A percentile compares a stretch with the other conserved stretches of the same genome.
These are phyloP conservation scores for Girardinichthys multiradiatus DNA, from an alignment of 2,113 vertebrate species.

Conservation along the genomic window DNA sequence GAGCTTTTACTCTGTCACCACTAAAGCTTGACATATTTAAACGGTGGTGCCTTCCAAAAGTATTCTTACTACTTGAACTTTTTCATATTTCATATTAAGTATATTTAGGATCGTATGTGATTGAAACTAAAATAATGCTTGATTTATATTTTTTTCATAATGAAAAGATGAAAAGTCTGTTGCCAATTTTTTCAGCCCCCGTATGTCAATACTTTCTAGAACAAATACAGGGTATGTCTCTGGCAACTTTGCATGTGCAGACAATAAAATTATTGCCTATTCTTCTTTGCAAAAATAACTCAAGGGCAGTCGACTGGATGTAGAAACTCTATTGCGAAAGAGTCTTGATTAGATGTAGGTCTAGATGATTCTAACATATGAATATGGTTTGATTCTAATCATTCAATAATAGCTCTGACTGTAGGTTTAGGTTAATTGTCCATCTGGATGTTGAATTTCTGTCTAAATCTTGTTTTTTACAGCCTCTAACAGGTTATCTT, in stretches of 20 bases:
- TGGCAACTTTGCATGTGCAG: background rate
- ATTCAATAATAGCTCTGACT: no score
- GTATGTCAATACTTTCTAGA: background rate
- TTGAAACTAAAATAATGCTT: background rate
- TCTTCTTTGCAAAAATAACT: background rate
- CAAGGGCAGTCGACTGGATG: background rate
- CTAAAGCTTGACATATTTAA: background rate
- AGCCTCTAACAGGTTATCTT: background rate
- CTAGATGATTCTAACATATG: background rate
- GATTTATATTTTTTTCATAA: no score
- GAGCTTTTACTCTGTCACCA: background rate
- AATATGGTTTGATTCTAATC: background rate
- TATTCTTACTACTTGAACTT: background rate
- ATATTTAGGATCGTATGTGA: background rate
- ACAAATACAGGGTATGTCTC: background rate
- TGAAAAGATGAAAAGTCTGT: no score
- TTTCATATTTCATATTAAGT: no score
- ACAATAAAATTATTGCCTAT: background rate
- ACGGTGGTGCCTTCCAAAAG: background rate
- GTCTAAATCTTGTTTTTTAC: no score
- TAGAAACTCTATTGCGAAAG: background rate
- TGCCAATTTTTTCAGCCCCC: no score
- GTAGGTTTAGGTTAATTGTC: no score
- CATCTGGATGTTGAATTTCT: no score
- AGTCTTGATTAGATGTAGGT: background rate